These are phyloP conservation scores for Toxotes jaculatrix DNA, from an alignment of 2,113 vertebrate genomes.

Conservation along the genomic window DNA sequence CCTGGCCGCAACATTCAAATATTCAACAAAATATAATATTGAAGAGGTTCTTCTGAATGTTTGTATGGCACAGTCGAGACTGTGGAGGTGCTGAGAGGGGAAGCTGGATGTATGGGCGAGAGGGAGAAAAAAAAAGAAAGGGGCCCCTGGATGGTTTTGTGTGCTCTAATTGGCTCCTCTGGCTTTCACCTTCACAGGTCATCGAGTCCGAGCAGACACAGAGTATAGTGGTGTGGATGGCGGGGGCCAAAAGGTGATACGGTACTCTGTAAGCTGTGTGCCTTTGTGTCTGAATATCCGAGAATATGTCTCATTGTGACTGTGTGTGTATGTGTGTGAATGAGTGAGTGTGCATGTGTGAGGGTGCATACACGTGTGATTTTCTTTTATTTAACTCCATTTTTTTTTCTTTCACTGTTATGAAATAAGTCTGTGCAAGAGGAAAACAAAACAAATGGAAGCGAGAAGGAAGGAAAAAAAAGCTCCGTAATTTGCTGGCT, in stretches of 20 bases:
- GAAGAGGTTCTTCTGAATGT: slow-evolving; percentile 5
- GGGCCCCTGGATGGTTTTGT: slow-evolving; percentile 26
- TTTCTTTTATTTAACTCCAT: slow-evolving; percentile 33
- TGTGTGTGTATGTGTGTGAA: neutral
- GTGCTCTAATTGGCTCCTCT: slow-evolving; percentile 74
- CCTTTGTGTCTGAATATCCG: slow-evolving; percentile 25
- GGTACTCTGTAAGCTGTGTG: slow-evolving; percentile 31
- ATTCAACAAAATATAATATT: slow-evolving; percentile 9
- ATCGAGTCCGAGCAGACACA: slow-evolving; percentile 42
- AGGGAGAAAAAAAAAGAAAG: neutral
- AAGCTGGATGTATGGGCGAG: neutral
- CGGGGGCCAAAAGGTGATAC: slow-evolving; percentile 58
- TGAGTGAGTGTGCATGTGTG: neutral
- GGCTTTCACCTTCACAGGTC: slow-evolving; percentile 74
- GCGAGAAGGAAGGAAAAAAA: slow-evolving; percentile 1
- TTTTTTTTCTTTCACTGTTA: neutral
- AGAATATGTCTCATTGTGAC: neutral
- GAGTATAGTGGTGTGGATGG: slow-evolving; percentile 22
- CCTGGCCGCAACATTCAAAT: neutral
- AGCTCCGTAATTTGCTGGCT: slow-evolving; percentile 53
- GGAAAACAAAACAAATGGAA: slow-evolving; percentile 48
- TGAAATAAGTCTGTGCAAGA: neutral
- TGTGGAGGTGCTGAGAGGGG: neutral
- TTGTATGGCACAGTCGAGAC: neutral
- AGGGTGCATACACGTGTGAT: neutral